Percentiles rank a stretch among this genome's conserved stretches.
Conservation (phyloP, 23 tunicate species). For the Diplosoma virens region DNA sequence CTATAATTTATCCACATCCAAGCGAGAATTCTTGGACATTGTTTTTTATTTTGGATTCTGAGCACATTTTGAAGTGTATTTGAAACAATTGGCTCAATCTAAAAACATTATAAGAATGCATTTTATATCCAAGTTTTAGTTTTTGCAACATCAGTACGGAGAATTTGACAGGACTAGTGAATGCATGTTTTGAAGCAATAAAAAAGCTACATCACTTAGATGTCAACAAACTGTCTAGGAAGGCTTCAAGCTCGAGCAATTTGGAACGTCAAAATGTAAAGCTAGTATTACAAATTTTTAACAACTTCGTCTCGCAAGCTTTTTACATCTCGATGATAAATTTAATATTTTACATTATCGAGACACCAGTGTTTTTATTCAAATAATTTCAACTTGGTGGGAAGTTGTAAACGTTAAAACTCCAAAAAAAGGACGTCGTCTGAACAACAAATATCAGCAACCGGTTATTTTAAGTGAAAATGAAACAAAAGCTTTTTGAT, state of each 20-base stretch:
- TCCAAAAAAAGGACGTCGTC: constrained; percentile 6
- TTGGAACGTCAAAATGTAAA: constrained; percentile 15
- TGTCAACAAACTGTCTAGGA: background rate
- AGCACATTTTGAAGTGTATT: too few relatives aligned
- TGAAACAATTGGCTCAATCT: constrained; percentile 3
- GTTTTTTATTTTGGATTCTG: background rate
- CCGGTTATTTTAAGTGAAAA: background rate
- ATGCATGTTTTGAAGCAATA: background rate
- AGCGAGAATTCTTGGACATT: background rate
- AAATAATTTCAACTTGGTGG: background rate
- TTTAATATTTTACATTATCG: background rate
- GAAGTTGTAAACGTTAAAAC: constrained; percentile 6
- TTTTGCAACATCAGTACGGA: background rate
- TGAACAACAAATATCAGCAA: constrained; percentile 1
- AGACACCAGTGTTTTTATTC: too few relatives aligned
- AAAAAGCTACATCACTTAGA: constrained; percentile 1
- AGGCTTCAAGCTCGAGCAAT: background rate
- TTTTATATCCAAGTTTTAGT: background rate
- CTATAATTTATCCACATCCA: constrained; percentile 12
- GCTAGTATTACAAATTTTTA: background rate
- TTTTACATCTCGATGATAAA: background rate
- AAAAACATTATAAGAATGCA: background rate
- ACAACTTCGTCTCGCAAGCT: background rate
- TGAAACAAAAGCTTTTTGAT: background rate
- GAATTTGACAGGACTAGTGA: background rate